Conservation (phyloP, 2,113 vertebrate genomes). For the Orcinus orca region DNA sequence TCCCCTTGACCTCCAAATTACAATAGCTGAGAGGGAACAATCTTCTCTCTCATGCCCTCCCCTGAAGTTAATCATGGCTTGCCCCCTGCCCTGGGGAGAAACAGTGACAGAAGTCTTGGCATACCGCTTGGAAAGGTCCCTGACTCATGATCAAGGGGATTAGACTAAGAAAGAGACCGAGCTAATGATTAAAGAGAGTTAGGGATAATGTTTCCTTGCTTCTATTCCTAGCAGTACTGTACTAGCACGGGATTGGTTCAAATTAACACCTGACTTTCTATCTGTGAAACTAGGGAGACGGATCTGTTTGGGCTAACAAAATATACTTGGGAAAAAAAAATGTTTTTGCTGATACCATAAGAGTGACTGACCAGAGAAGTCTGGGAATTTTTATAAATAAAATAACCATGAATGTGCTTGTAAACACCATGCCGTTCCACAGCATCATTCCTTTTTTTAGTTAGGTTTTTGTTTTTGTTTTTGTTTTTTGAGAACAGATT, state of each 20-base stretch:
- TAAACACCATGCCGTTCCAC: constrained; percentile 60
- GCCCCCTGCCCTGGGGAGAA: neutral
- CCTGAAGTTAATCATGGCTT: constrained; percentile 13
- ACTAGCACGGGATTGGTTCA: constrained; percentile 53
- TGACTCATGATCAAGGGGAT: constrained; percentile 60
- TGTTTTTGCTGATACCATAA: constrained; percentile 51
- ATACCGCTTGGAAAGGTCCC: constrained; percentile 58
- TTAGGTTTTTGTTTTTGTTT: neutral
- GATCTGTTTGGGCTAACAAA: constrained; percentile 50
- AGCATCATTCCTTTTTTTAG: constrained; percentile 64
- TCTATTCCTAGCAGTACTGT: constrained; percentile 70
- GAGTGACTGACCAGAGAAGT: constrained; percentile 51
- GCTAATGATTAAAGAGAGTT: constrained; percentile 69
- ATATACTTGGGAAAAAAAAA: constrained; percentile 22
- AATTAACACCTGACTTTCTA: constrained; percentile 58
- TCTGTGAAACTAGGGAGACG: constrained; percentile 48
- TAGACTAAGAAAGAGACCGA: constrained; percentile 62
- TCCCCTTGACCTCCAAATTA: neutral
- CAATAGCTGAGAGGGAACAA: neutral
- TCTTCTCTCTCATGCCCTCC: neutral
- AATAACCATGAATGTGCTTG: constrained; percentile 54
- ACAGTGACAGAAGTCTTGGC: constrained; percentile 45
- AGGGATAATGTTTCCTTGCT: constrained; percentile 61
- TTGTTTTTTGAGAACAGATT: constrained; percentile 25
- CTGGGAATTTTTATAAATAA: constrained; percentile 72